Conservation (phyloP, 2,888 invertebrate genomes). For the Psococerastis gibbosa region DNA sequence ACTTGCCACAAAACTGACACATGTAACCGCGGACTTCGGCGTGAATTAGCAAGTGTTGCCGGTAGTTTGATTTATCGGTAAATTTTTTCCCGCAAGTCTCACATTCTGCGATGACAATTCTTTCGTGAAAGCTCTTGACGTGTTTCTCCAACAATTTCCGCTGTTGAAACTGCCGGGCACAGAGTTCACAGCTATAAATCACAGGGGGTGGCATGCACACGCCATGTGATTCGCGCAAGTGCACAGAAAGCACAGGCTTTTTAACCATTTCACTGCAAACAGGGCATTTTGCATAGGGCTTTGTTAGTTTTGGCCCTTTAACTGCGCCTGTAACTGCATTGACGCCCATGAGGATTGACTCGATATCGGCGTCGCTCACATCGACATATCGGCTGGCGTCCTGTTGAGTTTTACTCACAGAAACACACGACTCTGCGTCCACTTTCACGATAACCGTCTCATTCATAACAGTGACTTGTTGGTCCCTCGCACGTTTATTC, state of each 20-base stretch:
- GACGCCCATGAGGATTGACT: background rate
- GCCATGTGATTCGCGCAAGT: background rate
- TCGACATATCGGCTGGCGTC: too few relatives aligned
- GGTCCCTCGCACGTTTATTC: too few relatives aligned
- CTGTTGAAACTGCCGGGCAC: slow-evolving; percentile 23
- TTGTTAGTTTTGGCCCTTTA: background rate
- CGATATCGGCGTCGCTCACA: background rate
- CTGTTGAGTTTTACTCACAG: too few relatives aligned
- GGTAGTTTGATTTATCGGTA: background rate
- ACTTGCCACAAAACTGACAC: slow-evolving; percentile 26
- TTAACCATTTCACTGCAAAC: background rate
- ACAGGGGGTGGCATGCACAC: background rate
- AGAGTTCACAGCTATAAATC: background rate
- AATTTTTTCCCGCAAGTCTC: slow-evolving; percentile 12
- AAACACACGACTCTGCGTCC: too few relatives aligned
- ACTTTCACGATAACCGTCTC: too few relatives aligned
- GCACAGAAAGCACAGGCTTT: background rate
- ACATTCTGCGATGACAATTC: slow-evolving; percentile 5
- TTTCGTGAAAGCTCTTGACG: slow-evolving; percentile 29
- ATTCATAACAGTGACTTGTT: too few relatives aligned
- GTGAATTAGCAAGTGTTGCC: slow-evolving; percentile 20
- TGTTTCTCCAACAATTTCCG: slow-evolving; percentile 33
- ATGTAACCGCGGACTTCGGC: slow-evolving; percentile 27
- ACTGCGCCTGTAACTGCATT: background rate
- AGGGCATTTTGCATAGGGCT: background rate